Percentiles rank a stretch among this genome's conserved stretches.
Evolutionary conservation across 2,888 invertebrate species (phyloP).

Genomic region (Drosophila sordidula): DNA sequence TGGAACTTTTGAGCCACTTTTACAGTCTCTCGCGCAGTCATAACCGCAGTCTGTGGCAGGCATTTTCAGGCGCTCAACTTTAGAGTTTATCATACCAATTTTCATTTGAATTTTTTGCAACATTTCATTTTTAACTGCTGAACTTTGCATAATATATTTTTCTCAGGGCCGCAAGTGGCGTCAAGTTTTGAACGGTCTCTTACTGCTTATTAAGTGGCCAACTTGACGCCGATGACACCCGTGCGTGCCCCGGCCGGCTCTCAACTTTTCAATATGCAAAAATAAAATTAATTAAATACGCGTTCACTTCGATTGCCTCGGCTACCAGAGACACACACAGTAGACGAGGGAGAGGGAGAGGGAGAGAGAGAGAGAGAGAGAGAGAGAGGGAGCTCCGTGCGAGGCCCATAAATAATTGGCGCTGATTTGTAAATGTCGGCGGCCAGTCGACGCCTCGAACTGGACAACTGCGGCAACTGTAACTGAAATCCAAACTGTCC

Average conservation of each 20-base stretch:
- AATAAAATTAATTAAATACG: constrained; percentile 48
- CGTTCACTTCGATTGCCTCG: constrained; percentile 11
- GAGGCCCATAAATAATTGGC: constrained; percentile 63
- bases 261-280: constrained; percentile 35
- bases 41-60: constrained; percentile 36
- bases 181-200: constrained; percentile 35
- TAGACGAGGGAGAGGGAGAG: background rate
- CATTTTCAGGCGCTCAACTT: constrained; percentile 26
- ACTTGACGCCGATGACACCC: constrained; percentile 40
- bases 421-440: constrained; percentile 74
- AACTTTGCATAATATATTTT: constrained; percentile 66
- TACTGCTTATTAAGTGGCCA: constrained; percentile 57
- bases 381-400: background rate
- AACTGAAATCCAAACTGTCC: constrained; percentile 61
- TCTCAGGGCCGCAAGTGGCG: constrained; percentile 19
- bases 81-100: constrained; percentile 55
- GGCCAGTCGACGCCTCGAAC: constrained; percentile 59
- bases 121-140: constrained; percentile 80
- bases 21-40: constrained; percentile 55
- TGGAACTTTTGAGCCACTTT: constrained; percentile 55
- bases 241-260: constrained; percentile 29
- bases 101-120: constrained; percentile 69
- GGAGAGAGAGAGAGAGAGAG: background rate
- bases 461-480: constrained; percentile 36
- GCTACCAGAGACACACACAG: background rate